phyloP scores from a whole-genome alignment of 2,888 invertebrate species.

The Mythimna pallens region DNA sequence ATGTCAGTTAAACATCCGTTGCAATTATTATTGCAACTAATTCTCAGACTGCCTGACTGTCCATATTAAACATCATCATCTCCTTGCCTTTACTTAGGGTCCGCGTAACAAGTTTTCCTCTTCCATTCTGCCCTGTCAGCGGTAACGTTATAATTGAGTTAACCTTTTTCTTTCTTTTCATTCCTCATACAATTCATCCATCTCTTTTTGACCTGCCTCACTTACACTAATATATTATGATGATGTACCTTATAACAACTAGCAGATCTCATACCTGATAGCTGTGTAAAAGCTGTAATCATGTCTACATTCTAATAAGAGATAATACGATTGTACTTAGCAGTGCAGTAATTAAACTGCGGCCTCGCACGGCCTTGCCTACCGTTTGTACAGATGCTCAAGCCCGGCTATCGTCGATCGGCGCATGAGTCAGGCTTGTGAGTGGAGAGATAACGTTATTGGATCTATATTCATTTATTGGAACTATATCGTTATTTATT shows the following conservation, averaged over 20 bases:
- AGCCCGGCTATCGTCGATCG: constrained; percentile 65
- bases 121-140: no score
- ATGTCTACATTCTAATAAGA: constrained; percentile 45
- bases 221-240: background rate
- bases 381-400: constrained; percentile 82
- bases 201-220: background rate
- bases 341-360: constrained; percentile 74
- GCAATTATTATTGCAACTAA: constrained; percentile 2
- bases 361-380: constrained; percentile 82
- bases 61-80: background rate
- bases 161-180: background rate
- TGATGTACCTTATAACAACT: background rate
- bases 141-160: background rate
- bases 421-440: constrained; percentile 67
- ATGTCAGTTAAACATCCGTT: background rate
- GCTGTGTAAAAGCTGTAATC: constrained; percentile 31
- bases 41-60: no score
- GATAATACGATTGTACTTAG: constrained; percentile 56
- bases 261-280: background rate
- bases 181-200: background rate
- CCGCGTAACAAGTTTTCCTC: background rate
- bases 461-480: constrained; percentile 56
- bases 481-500: constrained; percentile 34
- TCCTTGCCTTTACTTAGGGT: background rate
- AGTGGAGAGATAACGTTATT: constrained; percentile 56